Base-by-base conservation (phyloP, 2,113 vertebrate genomes). In the Athene cunicularia region DNA sequence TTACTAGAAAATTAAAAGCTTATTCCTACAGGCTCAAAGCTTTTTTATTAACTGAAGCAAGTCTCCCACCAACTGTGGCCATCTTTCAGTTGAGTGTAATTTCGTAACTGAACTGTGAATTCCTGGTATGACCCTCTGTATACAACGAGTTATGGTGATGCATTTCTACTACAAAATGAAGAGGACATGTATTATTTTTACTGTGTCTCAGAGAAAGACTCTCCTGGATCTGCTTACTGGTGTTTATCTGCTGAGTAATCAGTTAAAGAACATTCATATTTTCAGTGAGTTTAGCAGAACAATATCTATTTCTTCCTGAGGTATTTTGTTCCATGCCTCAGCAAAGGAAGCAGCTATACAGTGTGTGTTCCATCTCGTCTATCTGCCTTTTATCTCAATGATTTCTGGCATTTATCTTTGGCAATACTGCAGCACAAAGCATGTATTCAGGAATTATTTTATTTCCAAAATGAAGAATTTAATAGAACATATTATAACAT, bases 101-200 rank as follows among this genome's bases (percentile, higher is more conserved):
- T 68, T 83, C 2, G 0, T 27, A 83, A 32, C 28, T 50, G 62
- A 80, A 35, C 19, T 71, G 16, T 67, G 53, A 83, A 55, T 60
- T 86, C 43, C 39, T 59, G 39, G 11, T 59, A 45, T 20, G 43
- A 53, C 32, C 22, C 9, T 50, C 0, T 0, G 5, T 37, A 23
- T 55, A 37, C n/a, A 83, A 39, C 12, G 49, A 83, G 22, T 26
- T 76, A 32, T 26, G n/a, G 12, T 68, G 58, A 76, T 50, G 19
- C 7, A 55, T 73, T 89, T 89, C 26, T 75, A 50, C 9, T 41
- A 37, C 27, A 83, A 80, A 82, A 63, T 45, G 4, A 53, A 82
- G 86, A 27, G 3, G 33, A 62, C 12, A 21, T 6, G 0, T 32
- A 14, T 33, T n/a, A 12, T 41, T 70, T 81, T 74, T 49, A 19